Base-by-base conservation (phyloP, 2,888 invertebrate genomes). In the Drosophila silvestris region DNA sequence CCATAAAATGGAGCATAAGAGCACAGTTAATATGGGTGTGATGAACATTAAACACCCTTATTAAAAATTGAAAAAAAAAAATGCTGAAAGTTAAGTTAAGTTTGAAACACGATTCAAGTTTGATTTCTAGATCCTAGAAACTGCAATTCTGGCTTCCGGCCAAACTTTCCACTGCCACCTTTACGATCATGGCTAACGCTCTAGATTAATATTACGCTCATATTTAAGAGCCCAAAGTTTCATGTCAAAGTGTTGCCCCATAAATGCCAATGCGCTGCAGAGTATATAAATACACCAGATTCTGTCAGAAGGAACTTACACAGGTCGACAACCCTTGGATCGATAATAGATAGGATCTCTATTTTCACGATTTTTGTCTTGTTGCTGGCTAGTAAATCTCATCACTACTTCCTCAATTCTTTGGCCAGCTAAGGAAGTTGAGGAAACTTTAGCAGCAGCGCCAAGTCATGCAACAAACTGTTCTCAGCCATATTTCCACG, bases 391-490 rank as follows among this genome's bases (percentile, higher is more conserved):
- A 19, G 22, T 32, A 44, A n/a, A 26, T 4, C 57, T 7, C 14
- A 56, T 6, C 9, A 1, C n/a, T 9, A 12, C 19, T 56, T 16
- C 22, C 32, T 39, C 26, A 12, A 22, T 33, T 19, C 16, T 39
- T 12, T 52, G 39, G 12, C 41, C 4, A 2, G 19, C 12, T 12
- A 26, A 51, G 62, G 58, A 71, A 77, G 74, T 58, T 32, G 16
- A 30, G 65, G 52, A 57, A 72, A 67, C 35, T 59, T 16, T 68
- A 51, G 53, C 57, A 37, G 16, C 32, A 30, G 39, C 12, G 52
- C 30, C 54, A 26, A 53, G 50, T 51, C 65, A 71, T 62, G 76
- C 60, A 33, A 67, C 60, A 41, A 26, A 41, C 39, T 54, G 16
- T 12, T 39, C 47, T 32, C 28, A 22, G 16, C n/a, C 63, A 63